phyloP scores from a whole-genome alignment of 2,113 vertebrate genomes.

The Castor canadensis region DNA sequence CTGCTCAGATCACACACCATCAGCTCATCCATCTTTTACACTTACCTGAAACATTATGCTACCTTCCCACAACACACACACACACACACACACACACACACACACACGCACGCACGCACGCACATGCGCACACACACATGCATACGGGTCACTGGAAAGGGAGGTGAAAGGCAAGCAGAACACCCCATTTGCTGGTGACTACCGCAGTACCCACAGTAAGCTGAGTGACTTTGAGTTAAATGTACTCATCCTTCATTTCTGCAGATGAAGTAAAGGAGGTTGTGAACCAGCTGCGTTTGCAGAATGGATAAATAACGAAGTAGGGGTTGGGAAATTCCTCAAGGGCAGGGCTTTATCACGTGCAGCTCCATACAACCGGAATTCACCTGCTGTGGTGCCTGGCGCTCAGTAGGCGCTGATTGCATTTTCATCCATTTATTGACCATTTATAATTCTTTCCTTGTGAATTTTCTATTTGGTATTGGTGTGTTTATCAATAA shows the following conservation, averaged over 20 bases:
- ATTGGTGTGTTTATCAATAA: conserved; percentile 26
- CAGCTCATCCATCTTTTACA: not conserved
- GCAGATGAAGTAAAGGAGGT: not conserved
- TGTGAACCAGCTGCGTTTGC: not conserved
- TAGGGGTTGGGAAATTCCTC: not conserved
- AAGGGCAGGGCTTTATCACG: not conserved
- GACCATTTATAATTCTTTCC: conserved; percentile 21
- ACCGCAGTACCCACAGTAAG: fast-evolving
- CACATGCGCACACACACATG: too few species aligned
- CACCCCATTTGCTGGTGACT: not conserved
- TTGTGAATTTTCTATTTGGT: conserved; percentile 40
- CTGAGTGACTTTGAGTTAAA: not conserved
- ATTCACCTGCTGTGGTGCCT: not conserved
- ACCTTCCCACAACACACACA: too few species aligned
- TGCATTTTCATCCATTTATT: not conserved
- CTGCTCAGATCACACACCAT: not conserved
- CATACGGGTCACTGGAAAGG: not conserved
- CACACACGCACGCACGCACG: too few species aligned
- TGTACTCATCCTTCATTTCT: not conserved
- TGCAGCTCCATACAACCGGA: not conserved
- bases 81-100: not conserved
- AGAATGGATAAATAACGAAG: not conserved
- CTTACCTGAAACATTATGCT: not conserved
- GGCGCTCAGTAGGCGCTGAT: not conserved
- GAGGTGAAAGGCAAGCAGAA: not conserved